Percentiles rank a stretch among this genome's conserved stretches.
Evolutionary conservation across 2,888 invertebrate species (phyloP).

Genomic region (Drosophila austrosaltans): DNA sequence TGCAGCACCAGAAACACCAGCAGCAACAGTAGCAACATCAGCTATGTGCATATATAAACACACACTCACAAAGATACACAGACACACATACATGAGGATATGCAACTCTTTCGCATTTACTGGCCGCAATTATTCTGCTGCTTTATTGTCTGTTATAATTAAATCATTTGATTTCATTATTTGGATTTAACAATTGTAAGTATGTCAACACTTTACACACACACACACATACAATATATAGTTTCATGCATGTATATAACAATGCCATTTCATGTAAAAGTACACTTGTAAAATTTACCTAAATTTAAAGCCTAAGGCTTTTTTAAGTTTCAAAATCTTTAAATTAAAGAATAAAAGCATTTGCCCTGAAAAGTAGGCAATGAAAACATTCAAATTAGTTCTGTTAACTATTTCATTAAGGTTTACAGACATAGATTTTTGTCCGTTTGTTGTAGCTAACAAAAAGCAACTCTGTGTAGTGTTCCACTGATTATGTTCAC

Average conservation of each 20-base stretch:
- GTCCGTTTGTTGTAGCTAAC: too few species aligned
- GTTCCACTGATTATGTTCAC: too few species aligned
- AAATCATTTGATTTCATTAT: conserved; percentile 78
- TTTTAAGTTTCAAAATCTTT: too few species aligned
- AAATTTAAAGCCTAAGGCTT: too few species aligned
- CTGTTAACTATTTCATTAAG: too few species aligned
- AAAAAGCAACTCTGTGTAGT: too few species aligned
- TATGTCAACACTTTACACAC: conserved; percentile 50
- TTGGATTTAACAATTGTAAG: conserved; percentile 70
- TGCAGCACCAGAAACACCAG: background rate
- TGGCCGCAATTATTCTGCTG: conserved; percentile 67
- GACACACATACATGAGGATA: conserved; percentile 10
- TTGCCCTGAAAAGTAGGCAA: too few species aligned
- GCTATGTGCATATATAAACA: conserved; percentile 1
- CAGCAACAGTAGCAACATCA: background rate
- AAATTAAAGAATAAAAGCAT: too few species aligned
- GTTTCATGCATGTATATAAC: background rate
- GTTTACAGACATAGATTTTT: too few species aligned
- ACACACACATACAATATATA: background rate
- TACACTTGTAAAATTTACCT: background rate
- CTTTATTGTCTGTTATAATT: conserved; percentile 78
- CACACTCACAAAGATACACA: background rate
- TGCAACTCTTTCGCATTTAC: conserved; percentile 38
- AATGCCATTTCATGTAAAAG: background rate
- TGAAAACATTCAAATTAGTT: too few species aligned